Evolutionary conservation across 2,888 invertebrate genomes (phyloP).

Genomic region (Tineola bisselliella): DNA sequence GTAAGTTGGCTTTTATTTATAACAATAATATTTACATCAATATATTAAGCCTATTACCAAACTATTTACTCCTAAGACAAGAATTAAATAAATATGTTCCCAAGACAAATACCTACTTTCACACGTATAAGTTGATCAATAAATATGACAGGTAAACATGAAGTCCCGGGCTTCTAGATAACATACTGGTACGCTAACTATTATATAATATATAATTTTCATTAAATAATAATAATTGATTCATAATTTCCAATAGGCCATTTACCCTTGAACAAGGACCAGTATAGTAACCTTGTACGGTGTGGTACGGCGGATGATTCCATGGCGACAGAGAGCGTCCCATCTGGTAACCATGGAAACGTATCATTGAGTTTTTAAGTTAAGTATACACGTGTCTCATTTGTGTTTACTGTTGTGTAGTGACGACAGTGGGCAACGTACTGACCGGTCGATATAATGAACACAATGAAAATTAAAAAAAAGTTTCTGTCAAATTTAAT

Average conservation of each 20-base stretch:
- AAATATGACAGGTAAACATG: too few relatives aligned
- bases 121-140: too few relatives aligned
- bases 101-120: too few relatives aligned
- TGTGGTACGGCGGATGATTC: slow-evolving; percentile 31
- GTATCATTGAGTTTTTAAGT: not conserved
- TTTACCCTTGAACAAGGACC: not conserved
- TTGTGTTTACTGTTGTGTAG: not conserved
- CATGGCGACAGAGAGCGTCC: slow-evolving; percentile 31
- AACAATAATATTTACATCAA: too few relatives aligned
- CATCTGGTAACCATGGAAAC: slow-evolving; percentile 38
- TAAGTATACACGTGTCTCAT: not conserved
- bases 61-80: too few relatives aligned
- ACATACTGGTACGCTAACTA: too few relatives aligned
- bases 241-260: not conserved
- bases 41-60: too few relatives aligned
- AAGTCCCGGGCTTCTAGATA: too few relatives aligned
- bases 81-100: too few relatives aligned
- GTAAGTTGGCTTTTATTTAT: too few relatives aligned
- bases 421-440: not conserved
- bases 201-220: too few relatives aligned
- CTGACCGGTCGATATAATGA: not conserved
- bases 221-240: not conserved
- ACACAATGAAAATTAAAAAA: not conserved
- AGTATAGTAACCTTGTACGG: slow-evolving; percentile 29
- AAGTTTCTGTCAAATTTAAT: not conserved